Percentiles rank a stretch among this genome's conserved stretches.
phyloP scores from a whole-genome alignment of 2,797 vertebrate genomes.

The Apodemus agrarius region DNA sequence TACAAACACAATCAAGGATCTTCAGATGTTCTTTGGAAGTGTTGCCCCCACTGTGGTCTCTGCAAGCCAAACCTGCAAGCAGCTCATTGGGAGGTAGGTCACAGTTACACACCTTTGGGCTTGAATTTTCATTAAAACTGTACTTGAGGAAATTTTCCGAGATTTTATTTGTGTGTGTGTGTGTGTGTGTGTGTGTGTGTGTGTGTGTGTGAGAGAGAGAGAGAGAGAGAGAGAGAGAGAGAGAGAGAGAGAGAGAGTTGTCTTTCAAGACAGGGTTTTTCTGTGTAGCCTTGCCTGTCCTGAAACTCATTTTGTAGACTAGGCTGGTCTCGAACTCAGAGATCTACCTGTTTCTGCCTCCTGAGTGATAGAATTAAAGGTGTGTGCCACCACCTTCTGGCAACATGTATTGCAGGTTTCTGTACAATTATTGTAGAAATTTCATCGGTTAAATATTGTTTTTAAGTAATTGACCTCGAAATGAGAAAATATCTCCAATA shows the following conservation, averaged over 20 bases:
- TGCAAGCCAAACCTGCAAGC: slow-evolving; percentile 84
- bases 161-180: background rate
- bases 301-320: background rate
- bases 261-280: background rate
- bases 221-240: no score
- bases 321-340: background rate
- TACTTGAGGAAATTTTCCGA: background rate
- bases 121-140: background rate
- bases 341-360: background rate
- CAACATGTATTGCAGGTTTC: background rate
- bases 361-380: background rate
- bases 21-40: slow-evolving; percentile 90
- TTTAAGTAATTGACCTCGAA: slow-evolving; percentile 28
- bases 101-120: background rate
- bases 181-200: no score
- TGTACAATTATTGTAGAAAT: slow-evolving; percentile 25
- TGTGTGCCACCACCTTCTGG: background rate
- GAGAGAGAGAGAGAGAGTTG: no score
- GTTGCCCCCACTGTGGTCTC: slow-evolving; percentile 87
- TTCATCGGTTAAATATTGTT: background rate
- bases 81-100: slow-evolving; percentile 85
- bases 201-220: no score
- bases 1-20: slow-evolving; percentile 86
- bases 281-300: background rate
- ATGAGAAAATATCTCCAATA: background rate